Evolutionary conservation across 2,888 invertebrate species (phyloP).

Genomic region (Andrena hattorfiana): DNA sequence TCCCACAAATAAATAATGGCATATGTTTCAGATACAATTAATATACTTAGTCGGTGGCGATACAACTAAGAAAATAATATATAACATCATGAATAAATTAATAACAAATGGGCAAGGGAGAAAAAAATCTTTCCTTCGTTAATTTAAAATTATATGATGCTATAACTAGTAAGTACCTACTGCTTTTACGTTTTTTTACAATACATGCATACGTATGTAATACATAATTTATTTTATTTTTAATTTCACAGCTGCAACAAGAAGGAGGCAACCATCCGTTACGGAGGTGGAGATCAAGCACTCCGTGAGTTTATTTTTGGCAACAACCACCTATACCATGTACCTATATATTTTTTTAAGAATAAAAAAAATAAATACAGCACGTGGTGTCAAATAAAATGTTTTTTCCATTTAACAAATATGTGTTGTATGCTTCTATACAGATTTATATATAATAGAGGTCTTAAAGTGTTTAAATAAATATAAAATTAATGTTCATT

Average conservation of each 20-base stretch:
- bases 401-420: too few relatives aligned
- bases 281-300: constrained; percentile 23
- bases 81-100: constrained; percentile 29
- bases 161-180: constrained; percentile 34
- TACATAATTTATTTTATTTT: constrained; percentile 27
- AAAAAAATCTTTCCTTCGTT: constrained; percentile 33
- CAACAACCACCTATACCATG: too few relatives aligned
- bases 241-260: constrained; percentile 24
- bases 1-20: constrained; percentile 33
- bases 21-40: constrained; percentile 18
- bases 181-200: constrained; percentile 9
- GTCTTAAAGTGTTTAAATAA: too few relatives aligned
- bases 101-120: constrained; percentile 32
- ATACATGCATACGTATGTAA: constrained; percentile 1
- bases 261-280: constrained; percentile 21
- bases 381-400: too few relatives aligned
- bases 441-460: too few relatives aligned
- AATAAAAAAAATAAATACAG: too few relatives aligned
- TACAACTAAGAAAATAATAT: constrained; percentile 21
- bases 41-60: constrained; percentile 17
- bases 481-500: too few relatives aligned
- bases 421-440: too few relatives aligned
- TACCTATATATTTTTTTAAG: too few relatives aligned
- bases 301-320: constrained; percentile 24
- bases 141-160: constrained; percentile 37